Conservation (phyloP, 2,113 vertebrate species). For the Dasypus novemcinctus region DNA sequence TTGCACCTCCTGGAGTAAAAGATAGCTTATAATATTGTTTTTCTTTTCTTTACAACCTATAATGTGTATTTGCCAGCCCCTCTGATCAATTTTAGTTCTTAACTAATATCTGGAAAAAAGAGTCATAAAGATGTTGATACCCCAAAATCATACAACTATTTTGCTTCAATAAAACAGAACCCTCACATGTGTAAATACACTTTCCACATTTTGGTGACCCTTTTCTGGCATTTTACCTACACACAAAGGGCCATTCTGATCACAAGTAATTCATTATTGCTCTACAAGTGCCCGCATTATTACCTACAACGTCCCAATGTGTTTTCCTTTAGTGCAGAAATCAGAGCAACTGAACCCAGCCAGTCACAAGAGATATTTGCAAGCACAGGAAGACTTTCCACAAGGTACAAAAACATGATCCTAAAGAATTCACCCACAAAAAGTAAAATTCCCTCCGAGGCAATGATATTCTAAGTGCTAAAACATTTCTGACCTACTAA, state of each 20-base stretch:
- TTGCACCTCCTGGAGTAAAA: background rate
- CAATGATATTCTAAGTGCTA: background rate
- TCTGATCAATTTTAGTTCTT: background rate
- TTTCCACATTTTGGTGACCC: background rate
- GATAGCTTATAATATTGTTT: background rate
- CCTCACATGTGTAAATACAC: background rate
- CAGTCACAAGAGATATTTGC: background rate
- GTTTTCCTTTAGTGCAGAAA: background rate
- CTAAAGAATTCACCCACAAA: background rate
- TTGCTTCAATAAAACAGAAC: background rate
- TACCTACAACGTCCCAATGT: background rate
- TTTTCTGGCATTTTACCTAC: conserved; percentile 6
- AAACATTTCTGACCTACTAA: background rate
- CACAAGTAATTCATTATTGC: background rate
- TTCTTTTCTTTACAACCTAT: background rate
- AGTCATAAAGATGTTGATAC: background rate
- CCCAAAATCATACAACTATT: background rate
- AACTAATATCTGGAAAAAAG: background rate
- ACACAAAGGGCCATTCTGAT: background rate
- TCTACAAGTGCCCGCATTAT: background rate
- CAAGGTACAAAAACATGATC: background rate
- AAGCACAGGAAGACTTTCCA: background rate
- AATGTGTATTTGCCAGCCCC: background rate
- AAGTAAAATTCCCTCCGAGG: background rate
- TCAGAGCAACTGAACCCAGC: background rate